Conservation (phyloP, 1,140 invertebrate genomes). For the Cyphomyrmex costatus region DNA sequence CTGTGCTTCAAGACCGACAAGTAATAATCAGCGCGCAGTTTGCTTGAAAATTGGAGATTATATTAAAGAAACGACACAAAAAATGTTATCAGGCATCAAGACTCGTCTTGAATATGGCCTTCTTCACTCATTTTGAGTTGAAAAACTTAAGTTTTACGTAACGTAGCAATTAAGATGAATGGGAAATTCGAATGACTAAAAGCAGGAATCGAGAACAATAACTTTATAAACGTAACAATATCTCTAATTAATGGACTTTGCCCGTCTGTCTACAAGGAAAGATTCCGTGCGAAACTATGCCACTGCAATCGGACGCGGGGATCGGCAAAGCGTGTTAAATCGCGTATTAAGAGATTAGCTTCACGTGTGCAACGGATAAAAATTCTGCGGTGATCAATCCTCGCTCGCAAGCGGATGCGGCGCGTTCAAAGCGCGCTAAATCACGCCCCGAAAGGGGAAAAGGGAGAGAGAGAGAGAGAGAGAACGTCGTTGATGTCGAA, state of each 20-base stretch:
- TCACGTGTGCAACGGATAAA: not conserved
- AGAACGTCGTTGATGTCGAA: slow-evolving; percentile 1
- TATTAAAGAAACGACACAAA: no score
- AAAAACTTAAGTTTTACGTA: not conserved
- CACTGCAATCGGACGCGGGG: slow-evolving; percentile 22
- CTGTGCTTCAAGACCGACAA: no score
- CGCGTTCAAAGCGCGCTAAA: slow-evolving; percentile 37
- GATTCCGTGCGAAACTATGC: slow-evolving; percentile 10
- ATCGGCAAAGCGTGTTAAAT: slow-evolving; percentile 1
- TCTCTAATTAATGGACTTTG: slow-evolving; percentile 39
- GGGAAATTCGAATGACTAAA: not conserved
- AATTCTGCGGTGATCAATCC: slow-evolving; percentile 39
- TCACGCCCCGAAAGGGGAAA: slow-evolving; percentile 17
- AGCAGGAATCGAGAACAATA: not conserved
- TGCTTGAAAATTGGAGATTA: no score
- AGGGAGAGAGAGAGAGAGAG: slow-evolving; percentile 14
- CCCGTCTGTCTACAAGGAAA: slow-evolving; percentile 13
- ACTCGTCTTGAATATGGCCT: no score
- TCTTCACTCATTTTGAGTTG: no score
- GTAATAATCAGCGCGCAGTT: no score
- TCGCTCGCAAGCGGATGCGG: slow-evolving; percentile 32
- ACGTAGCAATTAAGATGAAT: not conserved
- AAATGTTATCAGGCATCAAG: no score
- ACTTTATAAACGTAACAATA: not conserved
- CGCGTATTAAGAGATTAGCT: slow-evolving; percentile 36